phyloP scores from a whole-genome alignment of 92 coral and sea anemone genomes.

The Phenganax stokvisi region DNA sequence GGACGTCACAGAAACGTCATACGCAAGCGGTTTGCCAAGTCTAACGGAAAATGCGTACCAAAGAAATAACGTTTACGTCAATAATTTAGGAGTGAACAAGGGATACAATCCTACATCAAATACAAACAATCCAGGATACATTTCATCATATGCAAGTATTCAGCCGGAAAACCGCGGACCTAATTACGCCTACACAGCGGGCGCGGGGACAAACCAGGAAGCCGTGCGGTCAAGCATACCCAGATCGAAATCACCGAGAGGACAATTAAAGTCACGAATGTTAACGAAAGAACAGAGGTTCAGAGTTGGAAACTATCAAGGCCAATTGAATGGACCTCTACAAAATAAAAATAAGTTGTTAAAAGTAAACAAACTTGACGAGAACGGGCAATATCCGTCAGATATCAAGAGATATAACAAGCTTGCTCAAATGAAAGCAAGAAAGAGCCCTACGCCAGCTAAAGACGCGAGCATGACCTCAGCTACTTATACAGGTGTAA shows the following conservation, averaged over 20 bases:
- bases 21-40: constrained; percentile 3
- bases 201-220: not conserved
- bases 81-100: not conserved
- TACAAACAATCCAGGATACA: not conserved
- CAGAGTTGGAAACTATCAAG: not conserved
- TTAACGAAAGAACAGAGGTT: not conserved
- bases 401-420: constrained; percentile 1
- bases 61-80: constrained; percentile 23
- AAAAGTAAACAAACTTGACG: constrained; percentile 3
- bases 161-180: not conserved
- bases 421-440: constrained; percentile 3
- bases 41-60: constrained; percentile 18
- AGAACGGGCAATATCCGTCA: constrained; percentile 33
- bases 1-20: constrained; percentile 27
- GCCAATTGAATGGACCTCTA: constrained; percentile 16
- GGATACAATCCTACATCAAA: not conserved
- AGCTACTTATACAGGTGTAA: not conserved
- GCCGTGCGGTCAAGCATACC: constrained; percentile 16
- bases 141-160: constrained; percentile 3
- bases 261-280: not conserved
- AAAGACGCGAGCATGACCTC: not conserved
- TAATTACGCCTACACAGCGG: constrained; percentile 5
- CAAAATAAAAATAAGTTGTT: not conserved
- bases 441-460: constrained; percentile 7
- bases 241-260: not conserved